Evolutionary conservation across 2,113 vertebrate species (phyloP), one percentile per base, ranked within the genome.

Genomic region (Eubucco bourcierii): DNA sequence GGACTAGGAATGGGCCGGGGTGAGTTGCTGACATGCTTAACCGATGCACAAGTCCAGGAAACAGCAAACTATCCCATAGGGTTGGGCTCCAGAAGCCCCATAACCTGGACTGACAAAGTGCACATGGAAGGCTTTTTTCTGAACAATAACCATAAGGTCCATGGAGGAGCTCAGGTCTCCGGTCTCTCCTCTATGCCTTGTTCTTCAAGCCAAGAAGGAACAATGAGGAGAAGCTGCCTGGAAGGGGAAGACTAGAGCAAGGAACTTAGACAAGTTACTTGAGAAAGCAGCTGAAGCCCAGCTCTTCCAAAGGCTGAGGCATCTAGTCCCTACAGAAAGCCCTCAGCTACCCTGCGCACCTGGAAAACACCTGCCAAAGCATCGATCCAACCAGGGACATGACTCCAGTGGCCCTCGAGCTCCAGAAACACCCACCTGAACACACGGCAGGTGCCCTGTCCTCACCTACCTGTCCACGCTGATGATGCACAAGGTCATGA

Each of bases 401-500:
- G 0, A 21, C 8, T 17, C 52, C 2, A 7, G 18, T 2, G 1
- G 15, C 56, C 17, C 56, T 41, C 29, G 56, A 8, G 25, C 47
- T 56, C 24, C 85, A 5, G 4, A 20, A 73, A n/a, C 33, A 4
- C 58, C 75, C 88, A 16, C 4, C 58, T 3, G 25, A 20, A 31
- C 1, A 0, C 3, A 1, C 0, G 1, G 34, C 34, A 4, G 15
- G 20, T 5, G 12, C 66, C 50, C 21, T 1, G 4, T 41, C 52
- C 15, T 21, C 31, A 71, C 97, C 96, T 86, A 98, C 98, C 98
- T 97, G 97, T 98, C 98, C 91, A 98, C 97, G 25, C 98, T 98
- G 95, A 98, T 98, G 87, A 98, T 98, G 80, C 98, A 98, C 72
- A 98, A 86, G 33, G 98, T 98, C 98, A 98, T 98, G 90, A 98